phyloP scores from a whole-genome alignment of 2,113 vertebrate genomes.

The Sylvia atricapilla region DNA sequence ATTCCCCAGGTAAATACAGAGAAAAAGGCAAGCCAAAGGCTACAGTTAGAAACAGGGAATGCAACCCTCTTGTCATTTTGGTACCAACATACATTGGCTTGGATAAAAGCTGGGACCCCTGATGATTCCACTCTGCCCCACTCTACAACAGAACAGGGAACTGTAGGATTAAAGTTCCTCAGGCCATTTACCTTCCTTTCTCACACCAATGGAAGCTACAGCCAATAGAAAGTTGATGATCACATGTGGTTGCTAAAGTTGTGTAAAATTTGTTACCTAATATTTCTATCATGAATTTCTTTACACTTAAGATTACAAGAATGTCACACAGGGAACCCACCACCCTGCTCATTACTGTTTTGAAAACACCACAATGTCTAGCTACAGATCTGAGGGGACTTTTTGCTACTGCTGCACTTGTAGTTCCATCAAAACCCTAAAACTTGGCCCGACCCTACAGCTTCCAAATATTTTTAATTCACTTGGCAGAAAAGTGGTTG shows the following conservation, averaged over 20 bases:
- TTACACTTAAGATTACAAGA: background rate
- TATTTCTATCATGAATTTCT: background rate
- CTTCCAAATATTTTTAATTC: background rate
- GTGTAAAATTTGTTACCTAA: background rate
- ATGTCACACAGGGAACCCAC: background rate
- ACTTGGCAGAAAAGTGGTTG: background rate
- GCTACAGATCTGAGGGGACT: background rate
- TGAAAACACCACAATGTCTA: background rate
- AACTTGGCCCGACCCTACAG: background rate
- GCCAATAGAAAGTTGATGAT: background rate
- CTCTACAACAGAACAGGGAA: accelerated
- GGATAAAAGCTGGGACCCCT: background rate
- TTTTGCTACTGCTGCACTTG: background rate
- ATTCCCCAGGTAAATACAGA: background rate
- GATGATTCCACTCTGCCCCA: background rate
- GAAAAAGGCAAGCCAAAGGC: background rate
- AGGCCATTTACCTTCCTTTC: background rate
- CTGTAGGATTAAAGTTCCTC: background rate
- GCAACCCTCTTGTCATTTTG: background rate
- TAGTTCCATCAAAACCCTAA: background rate
- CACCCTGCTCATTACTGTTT: background rate
- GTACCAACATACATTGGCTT: background rate
- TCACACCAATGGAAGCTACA: background rate
- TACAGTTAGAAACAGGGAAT: background rate
- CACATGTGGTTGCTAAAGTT: background rate